Evolutionary conservation across 2,888 invertebrate genomes (phyloP).

Genomic region (Drosophila prostipennis): DNA sequence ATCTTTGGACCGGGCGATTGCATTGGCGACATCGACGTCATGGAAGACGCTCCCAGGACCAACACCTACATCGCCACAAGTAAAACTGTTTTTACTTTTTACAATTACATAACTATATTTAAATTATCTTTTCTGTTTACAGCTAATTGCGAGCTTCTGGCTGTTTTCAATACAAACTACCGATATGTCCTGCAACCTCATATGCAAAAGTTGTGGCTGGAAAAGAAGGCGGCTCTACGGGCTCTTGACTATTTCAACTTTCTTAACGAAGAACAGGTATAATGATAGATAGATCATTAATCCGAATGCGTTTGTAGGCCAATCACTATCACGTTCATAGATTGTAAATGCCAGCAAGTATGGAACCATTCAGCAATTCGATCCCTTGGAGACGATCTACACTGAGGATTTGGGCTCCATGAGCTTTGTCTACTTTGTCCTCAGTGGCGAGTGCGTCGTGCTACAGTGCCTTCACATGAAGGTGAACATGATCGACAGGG

Average conservation of each 20-base stretch:
- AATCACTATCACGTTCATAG: not conserved
- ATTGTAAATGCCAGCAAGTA: conserved; percentile 74
- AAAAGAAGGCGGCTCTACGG: conserved; percentile 74
- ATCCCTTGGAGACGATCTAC: conserved; percentile 81
- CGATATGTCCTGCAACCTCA: conserved; percentile 65
- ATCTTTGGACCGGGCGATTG: conserved; percentile 79
- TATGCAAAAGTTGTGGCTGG: conserved; percentile 79
- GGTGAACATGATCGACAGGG: conserved; percentile 31
- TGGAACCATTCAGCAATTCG: conserved; percentile 74
- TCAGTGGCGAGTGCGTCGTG: conserved; percentile 83
- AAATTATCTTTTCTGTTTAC: not conserved
- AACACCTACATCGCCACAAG: conserved; percentile 63
- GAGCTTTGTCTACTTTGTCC: conserved; percentile 80
- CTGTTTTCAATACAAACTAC: conserved; percentile 87
- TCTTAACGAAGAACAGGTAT: conserved; percentile 76
- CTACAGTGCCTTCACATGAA: conserved; percentile 82
- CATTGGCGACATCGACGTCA: conserved; percentile 78
- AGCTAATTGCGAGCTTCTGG: conserved; percentile 88
- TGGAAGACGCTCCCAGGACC: conserved; percentile 61
- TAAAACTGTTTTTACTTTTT: conserved; percentile 20
- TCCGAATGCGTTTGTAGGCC: not conserved
- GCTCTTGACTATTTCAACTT: conserved; percentile 80
- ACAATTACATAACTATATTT: too few relatives aligned
- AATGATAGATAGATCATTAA: not conserved
- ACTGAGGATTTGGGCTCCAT: conserved; percentile 77